Base-by-base conservation (phyloP, 92 coral and sea anemone species). In the Chrysogorgia sp. region DNA sequence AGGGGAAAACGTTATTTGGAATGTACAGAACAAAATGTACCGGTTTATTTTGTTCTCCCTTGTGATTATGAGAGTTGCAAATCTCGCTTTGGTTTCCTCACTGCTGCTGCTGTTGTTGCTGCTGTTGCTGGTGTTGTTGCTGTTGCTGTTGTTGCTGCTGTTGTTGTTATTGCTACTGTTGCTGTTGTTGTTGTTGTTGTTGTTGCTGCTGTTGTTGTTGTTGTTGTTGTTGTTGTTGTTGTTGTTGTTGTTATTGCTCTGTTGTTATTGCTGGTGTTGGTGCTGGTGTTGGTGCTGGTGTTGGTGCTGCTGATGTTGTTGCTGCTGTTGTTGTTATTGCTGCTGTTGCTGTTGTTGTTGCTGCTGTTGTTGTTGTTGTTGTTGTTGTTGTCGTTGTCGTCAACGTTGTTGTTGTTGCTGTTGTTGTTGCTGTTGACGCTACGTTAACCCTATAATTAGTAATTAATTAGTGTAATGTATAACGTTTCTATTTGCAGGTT, bases 401-500 rank as follows among this genome's bases (percentile, higher is more conserved):
- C 29, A 34, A 49, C 29, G 41, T 20, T 71, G 55, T 1, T 34
- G 31, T 7, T 35, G 55, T 37, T n/a, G 31, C 1, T 37, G 50
- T 37, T 33, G 26, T 8, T 29, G 35, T 1, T 9, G 33, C 2
- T 60, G 14, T 10, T 32, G 69, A 34, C 32, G 20, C 8, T 32
- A 4, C 6, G 12, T 37, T 37, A 37, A 4, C 12, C 43, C 52
- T 12, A 20, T 37, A 43, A 40, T 23, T 37, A 40, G 30, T 34
- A 23, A 2, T 19, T 28, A 7, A 0, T 28, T n/a, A n/a, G n/a
- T n/a, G n/a, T n/a, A n/a, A n/a, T n/a, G n/a, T n/a, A n/a, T n/a
- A n/a, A n/a, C n/a, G n/a, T n/a, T 30, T 56, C 10, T 21, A 10
- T 25, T 55, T 65, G 37, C 81, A 94, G 98, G 98, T 94, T 37